Evolutionary conservation across 2,113 vertebrate genomes (phyloP).

Genomic region (Steatornis caripensis): DNA sequence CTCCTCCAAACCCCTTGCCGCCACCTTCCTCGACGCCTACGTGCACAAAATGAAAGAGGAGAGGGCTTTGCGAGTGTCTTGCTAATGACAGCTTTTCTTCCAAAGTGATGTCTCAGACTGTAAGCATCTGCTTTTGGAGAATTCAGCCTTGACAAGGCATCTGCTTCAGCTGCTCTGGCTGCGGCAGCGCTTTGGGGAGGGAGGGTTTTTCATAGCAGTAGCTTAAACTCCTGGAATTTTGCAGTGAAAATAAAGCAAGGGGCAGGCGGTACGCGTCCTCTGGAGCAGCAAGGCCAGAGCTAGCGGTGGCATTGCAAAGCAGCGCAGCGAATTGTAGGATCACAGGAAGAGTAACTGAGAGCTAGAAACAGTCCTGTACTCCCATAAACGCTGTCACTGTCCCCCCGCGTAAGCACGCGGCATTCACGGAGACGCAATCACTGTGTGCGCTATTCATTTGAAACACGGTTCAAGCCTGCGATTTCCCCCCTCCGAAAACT

Average conservation of each 20-base stretch:
- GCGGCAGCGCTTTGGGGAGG: background rate
- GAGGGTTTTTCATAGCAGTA: background rate
- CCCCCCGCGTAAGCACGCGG: too few relatives aligned
- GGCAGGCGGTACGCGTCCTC: background rate
- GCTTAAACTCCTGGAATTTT: background rate
- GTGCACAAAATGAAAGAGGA: background rate
- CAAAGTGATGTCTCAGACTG: background rate
- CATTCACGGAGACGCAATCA: background rate
- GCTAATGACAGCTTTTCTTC: background rate
- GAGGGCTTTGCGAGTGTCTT: background rate
- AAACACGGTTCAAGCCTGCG: background rate
- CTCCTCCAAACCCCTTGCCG: background rate
- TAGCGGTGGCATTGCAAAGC: background rate
- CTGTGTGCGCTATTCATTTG: accelerated
- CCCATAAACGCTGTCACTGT: background rate
- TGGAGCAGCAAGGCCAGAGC: background rate
- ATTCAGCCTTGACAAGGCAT: constrained; percentile 17
- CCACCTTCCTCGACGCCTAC: background rate
- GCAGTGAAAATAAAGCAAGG: background rate
- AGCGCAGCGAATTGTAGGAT: background rate
- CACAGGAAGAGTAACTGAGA: background rate
- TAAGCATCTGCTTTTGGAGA: constrained; percentile 29
- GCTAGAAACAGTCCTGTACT: background rate
- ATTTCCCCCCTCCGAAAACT: background rate
- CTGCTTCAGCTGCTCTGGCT: background rate